phyloP scores from a whole-genome alignment of 2,888 invertebrate genomes.

The Hemithea aestivaria region DNA sequence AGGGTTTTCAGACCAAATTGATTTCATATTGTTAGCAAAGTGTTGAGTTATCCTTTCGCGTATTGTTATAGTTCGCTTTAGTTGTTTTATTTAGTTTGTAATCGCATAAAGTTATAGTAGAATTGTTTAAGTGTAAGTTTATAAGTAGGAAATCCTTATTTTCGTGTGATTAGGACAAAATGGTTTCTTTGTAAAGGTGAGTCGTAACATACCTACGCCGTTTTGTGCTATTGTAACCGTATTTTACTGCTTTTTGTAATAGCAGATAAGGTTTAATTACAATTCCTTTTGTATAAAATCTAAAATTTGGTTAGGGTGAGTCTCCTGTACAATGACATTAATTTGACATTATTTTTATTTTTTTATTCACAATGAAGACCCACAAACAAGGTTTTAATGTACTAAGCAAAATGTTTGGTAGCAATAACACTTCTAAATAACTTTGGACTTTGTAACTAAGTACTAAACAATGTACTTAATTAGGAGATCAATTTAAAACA shows the following conservation, averaged over 20 bases:
- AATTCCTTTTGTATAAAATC: slow-evolving; percentile 15
- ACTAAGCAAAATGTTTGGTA: too few species aligned
- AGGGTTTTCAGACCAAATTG: slow-evolving; percentile 27
- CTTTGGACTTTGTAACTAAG: too few species aligned
- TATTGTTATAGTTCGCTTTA: slow-evolving; percentile 31
- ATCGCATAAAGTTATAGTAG: slow-evolving; percentile 34
- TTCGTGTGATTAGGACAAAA: slow-evolving; percentile 28
- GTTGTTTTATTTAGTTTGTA: slow-evolving; percentile 37
- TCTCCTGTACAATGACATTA: not conserved
- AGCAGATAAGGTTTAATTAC: slow-evolving; percentile 25
- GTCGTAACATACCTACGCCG: slow-evolving; percentile 12
- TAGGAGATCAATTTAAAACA: too few species aligned
- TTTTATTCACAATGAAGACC: too few species aligned
- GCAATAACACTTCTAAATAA: too few species aligned
- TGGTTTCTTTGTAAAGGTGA: slow-evolving; percentile 32
- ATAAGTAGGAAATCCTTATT: slow-evolving; percentile 28
- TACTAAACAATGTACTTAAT: too few species aligned
- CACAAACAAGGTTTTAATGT: too few species aligned
- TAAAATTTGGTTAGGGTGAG: slow-evolving; percentile 8
- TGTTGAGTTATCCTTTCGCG: slow-evolving; percentile 25
- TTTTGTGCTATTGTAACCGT: slow-evolving; percentile 13
- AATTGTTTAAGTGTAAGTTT: slow-evolving; percentile 50
- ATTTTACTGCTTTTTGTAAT: slow-evolving; percentile 24
- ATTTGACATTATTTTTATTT: slow-evolving; percentile 1
- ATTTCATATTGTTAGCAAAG: slow-evolving; percentile 26